These are phyloP conservation scores for Chanos chanos DNA, from an alignment of 2,797 vertebrate species.

Conservation along the genomic window DNA sequence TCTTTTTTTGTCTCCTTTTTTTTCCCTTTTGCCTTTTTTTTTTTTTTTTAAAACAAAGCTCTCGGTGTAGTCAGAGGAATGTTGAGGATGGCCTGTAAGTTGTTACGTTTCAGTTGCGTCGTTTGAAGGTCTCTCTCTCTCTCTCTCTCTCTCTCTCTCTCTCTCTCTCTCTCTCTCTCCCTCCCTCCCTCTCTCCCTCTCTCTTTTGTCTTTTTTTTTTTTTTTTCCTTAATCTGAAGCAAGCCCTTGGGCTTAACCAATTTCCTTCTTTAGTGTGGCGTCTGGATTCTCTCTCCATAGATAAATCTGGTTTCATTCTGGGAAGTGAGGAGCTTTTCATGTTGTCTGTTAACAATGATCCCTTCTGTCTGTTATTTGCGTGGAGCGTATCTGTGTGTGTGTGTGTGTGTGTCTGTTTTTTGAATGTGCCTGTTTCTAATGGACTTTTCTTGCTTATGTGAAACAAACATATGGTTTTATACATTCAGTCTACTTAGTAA, in stretches of 20 bases:
- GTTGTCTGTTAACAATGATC: constrained; percentile 54
- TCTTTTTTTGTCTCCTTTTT: no score
- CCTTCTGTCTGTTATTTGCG: constrained; percentile 48
- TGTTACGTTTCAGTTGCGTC: neutral
- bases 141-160: no score
- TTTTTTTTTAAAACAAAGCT: neutral
- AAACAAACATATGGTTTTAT: no score
- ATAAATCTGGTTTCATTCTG: constrained; percentile 39
- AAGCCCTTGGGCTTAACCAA: no score
- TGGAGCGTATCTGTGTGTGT: constrained; percentile 32
- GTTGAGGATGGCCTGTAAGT: neutral
- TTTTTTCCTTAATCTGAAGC: no score
- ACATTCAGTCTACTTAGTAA: no score
- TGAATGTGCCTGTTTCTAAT: neutral
- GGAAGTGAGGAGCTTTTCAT: constrained; percentile 60
- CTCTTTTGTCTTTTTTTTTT: no score
- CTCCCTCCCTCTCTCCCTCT: no score
- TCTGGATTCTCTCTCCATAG: constrained; percentile 56
- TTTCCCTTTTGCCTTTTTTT: no score
- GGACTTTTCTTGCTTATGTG: neutral
- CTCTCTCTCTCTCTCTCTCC: no score
- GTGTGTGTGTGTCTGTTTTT: neutral
- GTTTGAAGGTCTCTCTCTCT: no score
- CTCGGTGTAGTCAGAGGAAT: no score
- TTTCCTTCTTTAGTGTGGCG: neutral